Evolutionary conservation across 2,113 vertebrate genomes (phyloP), one percentile per base, ranked within the genome.

Genomic region (Cyprinodon variegatus): DNA sequence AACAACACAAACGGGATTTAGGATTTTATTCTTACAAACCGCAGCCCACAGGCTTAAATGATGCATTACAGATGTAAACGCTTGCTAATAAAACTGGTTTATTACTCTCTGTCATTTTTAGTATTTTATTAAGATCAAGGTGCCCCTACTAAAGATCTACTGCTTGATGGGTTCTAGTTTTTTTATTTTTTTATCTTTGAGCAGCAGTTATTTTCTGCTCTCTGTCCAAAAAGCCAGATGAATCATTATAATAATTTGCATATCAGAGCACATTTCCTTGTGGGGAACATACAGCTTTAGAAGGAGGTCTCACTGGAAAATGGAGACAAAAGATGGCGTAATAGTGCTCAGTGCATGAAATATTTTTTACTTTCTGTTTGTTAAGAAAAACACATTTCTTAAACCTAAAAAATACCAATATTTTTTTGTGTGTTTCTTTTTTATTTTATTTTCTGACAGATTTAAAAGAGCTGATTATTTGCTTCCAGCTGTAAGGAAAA

Each of bases 81-180:
- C 40, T 15, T 10, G 43, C 53, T 61, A 59, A 38, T 10, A 29
- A 41, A 46, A n/a, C 38, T 64, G 45, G 41, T 65, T 62, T 63
- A 38, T 20, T 71, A 69, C 64, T 41, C 57, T 65, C 7, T 72
- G 85, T 82, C 74, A 79, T 79, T 82, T 82, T 82, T 84, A 84
- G 64, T 76, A 78, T 89, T 87, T 83, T 17, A 70, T 22, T 22
- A 12, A 72, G 77, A 81, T 11, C 64, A 83, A 43, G 77, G 75
- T 53, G 29, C 15, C 71, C 61, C 8, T 83, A 60, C 0, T n/a
- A 46, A 38, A 45, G 37, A 46, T 78, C 67, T 63, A 45, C 72
- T 67, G 50, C 20, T 45, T 22, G 20, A 66, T 66, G 61, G 50
- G 14, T 53, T 11, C 10, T 61, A 14, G 12, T 61, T 11, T 38